These are phyloP conservation scores for Erynnis tages DNA, from an alignment of 2,888 invertebrate species.

Conservation along the genomic window DNA sequence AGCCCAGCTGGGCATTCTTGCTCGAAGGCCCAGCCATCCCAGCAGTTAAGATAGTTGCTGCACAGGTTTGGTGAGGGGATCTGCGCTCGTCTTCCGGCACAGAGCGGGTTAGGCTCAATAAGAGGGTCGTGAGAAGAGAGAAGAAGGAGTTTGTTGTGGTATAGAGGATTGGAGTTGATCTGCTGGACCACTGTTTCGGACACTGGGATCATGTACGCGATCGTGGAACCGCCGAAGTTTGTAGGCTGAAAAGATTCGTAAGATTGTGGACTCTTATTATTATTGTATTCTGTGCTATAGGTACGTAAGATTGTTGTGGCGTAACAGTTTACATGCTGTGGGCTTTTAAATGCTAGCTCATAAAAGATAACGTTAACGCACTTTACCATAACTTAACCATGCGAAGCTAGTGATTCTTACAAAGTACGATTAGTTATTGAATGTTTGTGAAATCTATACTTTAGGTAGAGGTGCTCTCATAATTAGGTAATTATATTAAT, in stretches of 20 bases:
- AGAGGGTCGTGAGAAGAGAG: slow-evolving; percentile 52
- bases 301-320: no score
- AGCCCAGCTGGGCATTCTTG: slow-evolving; percentile 84
- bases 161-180: slow-evolving; percentile 57
- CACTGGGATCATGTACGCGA: slow-evolving; percentile 66
- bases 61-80: slow-evolving; percentile 83
- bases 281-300: no score
- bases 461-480: no score
- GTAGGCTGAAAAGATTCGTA: slow-evolving; percentile 41
- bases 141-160: slow-evolving; percentile 58
- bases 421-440: no score
- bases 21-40: slow-evolving; percentile 85
- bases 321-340: no score
- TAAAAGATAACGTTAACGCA: no score
- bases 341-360: no score
- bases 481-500: no score
- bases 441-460: no score
- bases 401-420: no score
- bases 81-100: slow-evolving; percentile 80
- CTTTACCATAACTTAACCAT: no score
- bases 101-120: slow-evolving; percentile 58
- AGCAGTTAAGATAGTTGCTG: slow-evolving; percentile 85
- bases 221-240: slow-evolving; percentile 46
- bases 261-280: no score
- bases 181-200: slow-evolving; percentile 65